These are phyloP conservation scores for Elephas maximus DNA, from an alignment of 2,113 vertebrate genomes.

Conservation along the genomic window DNA sequence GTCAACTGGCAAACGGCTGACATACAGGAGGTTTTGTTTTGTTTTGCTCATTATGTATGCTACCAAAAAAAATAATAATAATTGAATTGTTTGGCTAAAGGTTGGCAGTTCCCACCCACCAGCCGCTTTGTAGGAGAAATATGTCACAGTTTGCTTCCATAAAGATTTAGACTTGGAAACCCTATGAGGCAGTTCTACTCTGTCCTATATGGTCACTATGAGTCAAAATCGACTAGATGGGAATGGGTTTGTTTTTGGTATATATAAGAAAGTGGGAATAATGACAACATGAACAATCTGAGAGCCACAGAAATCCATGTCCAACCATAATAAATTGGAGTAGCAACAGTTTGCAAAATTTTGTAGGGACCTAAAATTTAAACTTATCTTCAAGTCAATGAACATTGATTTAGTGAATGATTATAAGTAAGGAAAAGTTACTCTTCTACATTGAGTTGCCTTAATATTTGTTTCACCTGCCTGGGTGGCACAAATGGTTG, in stretches of 20 bases:
- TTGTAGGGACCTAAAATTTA: background rate
- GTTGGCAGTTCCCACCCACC: too few species aligned
- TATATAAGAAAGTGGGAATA: background rate
- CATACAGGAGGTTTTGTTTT: background rate
- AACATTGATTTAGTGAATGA: background rate
- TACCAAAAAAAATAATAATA: background rate
- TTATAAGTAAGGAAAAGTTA: background rate
- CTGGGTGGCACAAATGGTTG: too few species aligned
- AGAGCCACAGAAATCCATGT: background rate
- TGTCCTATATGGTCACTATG: too few species aligned
- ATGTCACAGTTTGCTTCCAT: too few species aligned
- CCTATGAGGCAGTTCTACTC: too few species aligned
- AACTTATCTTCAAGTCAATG: background rate
- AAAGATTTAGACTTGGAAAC: too few species aligned
- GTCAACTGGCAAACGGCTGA: background rate
- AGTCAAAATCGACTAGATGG: too few species aligned
- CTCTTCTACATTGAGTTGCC: background rate
- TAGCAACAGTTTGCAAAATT: background rate
- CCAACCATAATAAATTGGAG: background rate
- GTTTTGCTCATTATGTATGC: background rate
- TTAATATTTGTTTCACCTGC: background rate
- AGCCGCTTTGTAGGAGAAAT: too few species aligned
- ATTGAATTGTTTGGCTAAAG: background rate
- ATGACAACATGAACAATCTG: background rate
- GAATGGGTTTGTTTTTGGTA: too few species aligned